Percentiles rank a stretch among this genome's conserved stretches.
phyloP scores from a whole-genome alignment of 2,797 vertebrate genomes.

The Pygocentrus nattereri region DNA sequence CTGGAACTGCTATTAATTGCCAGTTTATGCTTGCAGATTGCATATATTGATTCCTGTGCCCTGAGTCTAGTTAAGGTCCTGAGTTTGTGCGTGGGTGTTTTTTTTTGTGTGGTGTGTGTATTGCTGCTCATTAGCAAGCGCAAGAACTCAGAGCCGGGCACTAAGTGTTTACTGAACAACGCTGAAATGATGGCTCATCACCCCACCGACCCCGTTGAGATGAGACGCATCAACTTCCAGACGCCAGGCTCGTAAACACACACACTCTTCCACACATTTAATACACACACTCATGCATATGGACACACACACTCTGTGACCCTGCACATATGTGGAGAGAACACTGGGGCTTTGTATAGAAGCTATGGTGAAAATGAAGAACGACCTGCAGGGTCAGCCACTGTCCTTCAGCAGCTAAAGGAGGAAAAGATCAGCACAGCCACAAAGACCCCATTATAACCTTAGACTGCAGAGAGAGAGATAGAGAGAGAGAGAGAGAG shows the following conservation, averaged over 20 bases:
- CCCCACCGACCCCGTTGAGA: constrained; percentile 96
- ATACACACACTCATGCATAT: constrained; percentile 31
- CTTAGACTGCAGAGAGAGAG: neutral
- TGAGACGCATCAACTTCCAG: constrained; percentile 98
- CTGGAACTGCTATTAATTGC: constrained; percentile 29
- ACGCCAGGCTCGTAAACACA: constrained; percentile 85
- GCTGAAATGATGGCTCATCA: constrained; percentile 93
- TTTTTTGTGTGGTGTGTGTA: constrained; percentile 61
- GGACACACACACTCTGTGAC: constrained; percentile 2
- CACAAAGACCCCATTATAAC: neutral
- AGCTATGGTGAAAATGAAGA: constrained; percentile 41
- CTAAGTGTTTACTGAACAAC: constrained; percentile 93
- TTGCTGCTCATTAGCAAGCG: constrained; percentile 85
- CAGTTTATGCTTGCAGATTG: constrained; percentile 37
- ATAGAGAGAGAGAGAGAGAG: neutral
- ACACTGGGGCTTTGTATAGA: constrained; percentile 13
- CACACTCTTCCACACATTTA: constrained; percentile 52
- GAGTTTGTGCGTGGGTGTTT: constrained; percentile 23
- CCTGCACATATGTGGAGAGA: neutral
- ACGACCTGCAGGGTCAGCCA: constrained; percentile 17
- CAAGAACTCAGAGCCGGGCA: constrained; percentile 94
- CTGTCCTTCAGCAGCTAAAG: constrained; percentile 1
- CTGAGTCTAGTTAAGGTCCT: constrained; percentile 20
- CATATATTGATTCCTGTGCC: constrained; percentile 33
- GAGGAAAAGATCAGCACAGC: neutral